These are phyloP conservation scores for Nasua narica DNA, from an alignment of 2,797 vertebrate species.

Conservation along the genomic window DNA sequence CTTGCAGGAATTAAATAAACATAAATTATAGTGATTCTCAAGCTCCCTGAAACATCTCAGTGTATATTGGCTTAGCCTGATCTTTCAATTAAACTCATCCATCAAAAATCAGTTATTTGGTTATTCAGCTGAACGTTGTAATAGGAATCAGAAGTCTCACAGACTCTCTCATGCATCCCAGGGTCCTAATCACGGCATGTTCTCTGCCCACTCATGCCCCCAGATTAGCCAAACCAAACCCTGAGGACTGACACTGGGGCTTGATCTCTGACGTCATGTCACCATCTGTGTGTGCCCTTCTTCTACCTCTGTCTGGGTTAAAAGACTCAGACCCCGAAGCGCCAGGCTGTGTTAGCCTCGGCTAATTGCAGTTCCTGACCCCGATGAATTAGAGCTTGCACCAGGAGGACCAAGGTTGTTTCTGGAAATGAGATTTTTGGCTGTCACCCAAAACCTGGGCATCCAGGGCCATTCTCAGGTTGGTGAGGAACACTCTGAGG, in stretches of 20 bases:
- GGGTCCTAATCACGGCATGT: not conserved
- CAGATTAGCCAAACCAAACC: not conserved
- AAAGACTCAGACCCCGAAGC: not conserved
- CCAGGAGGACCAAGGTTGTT: not conserved
- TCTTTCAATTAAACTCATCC: not conserved
- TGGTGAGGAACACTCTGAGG: not conserved
- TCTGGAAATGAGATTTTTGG: not conserved
- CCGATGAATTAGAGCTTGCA: not conserved
- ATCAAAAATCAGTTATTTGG: not conserved
- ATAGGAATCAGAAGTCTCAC: not conserved
- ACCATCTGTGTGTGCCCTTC: not conserved
- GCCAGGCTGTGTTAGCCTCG: not conserved
- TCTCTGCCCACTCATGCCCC: not conserved
- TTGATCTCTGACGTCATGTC: fast-evolving
- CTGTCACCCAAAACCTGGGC: not conserved
- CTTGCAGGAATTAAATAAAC: not conserved
- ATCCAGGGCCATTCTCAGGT: not conserved
- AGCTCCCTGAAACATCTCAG: not conserved
- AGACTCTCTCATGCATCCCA: not conserved
- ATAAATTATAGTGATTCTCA: not conserved
- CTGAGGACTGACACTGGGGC: fast-evolving
- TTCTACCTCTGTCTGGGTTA: not conserved
- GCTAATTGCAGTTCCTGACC: not conserved
- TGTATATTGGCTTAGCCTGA: not conserved
- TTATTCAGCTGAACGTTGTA: not conserved